Conservation (phyloP, 2,113 vertebrate species). For the Synodontis membranacea region DNA sequence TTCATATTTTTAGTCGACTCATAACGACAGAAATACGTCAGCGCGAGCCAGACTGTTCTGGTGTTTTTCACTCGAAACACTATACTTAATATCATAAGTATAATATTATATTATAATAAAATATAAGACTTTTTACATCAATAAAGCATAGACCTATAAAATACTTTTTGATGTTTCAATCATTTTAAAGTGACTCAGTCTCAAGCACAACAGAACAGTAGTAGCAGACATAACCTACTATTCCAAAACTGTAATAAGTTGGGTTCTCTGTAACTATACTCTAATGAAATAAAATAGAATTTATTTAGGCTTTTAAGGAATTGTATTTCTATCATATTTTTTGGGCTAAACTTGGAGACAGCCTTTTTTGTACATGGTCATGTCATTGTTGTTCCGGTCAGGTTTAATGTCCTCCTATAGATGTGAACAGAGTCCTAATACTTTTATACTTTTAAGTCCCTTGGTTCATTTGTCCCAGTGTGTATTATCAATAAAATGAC, state of each 20-base stretch:
- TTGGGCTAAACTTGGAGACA: neutral
- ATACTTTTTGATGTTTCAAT: neutral
- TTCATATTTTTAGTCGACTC: neutral
- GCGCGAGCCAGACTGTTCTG: neutral
- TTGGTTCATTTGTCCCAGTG: neutral
- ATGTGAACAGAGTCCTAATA: too few relatives aligned
- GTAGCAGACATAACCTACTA: neutral
- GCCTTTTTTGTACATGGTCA: neutral
- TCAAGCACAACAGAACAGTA: neutral
- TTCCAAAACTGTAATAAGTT: neutral
- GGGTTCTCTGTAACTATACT: neutral
- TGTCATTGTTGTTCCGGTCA: neutral
- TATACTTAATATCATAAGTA: neutral
- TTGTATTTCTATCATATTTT: neutral
- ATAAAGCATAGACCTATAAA: neutral
- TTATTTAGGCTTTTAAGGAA: neutral
- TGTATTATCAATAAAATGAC: slow-evolving; percentile 21
- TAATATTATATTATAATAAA: too few relatives aligned
- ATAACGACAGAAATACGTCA: neutral
- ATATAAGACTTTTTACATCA: neutral
- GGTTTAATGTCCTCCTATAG: neutral
- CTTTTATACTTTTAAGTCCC: neutral
- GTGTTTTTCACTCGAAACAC: neutral
- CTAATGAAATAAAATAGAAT: neutral
- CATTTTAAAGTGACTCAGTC: neutral